These are phyloP conservation scores for Leptocoma aspasia DNA, from an alignment of 2,113 vertebrate species.

Conservation along the genomic window DNA sequence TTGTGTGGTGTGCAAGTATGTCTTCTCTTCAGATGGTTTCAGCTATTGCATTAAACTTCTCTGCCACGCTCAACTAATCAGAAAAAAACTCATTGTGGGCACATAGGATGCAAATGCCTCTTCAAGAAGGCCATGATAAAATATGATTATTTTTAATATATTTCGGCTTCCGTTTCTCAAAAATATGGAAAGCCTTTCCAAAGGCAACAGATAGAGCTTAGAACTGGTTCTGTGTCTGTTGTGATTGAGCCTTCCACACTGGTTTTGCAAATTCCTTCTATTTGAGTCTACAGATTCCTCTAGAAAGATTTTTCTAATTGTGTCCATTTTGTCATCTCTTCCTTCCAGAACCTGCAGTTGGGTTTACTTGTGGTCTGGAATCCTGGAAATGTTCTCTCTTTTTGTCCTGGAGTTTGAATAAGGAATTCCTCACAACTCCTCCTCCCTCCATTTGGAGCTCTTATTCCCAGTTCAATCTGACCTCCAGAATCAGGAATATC, in stretches of 20 bases:
- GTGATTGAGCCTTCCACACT: background rate
- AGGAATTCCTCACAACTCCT: background rate
- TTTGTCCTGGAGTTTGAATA: background rate
- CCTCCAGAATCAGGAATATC: background rate
- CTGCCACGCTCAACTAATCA: background rate
- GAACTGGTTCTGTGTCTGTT: background rate
- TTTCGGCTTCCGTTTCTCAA: background rate
- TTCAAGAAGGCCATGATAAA: background rate
- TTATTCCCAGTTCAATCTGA: background rate
- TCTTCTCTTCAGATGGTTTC: background rate
- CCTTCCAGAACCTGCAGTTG: background rate
- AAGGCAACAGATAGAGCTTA: background rate
- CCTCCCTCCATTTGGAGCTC: background rate
- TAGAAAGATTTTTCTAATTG: background rate
- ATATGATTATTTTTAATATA: background rate
- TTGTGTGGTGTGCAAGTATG: background rate
- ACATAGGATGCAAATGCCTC: background rate
- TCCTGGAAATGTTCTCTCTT: background rate
- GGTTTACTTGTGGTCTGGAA: background rate
- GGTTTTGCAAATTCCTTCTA: background rate
- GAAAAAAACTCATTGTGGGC: background rate
- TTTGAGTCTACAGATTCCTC: background rate
- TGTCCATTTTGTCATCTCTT: background rate
- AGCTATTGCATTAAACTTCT: background rate
- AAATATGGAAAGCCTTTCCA: background rate